Evolutionary conservation across 2,113 vertebrate genomes (phyloP).

Genomic region (Alosa alosa): DNA sequence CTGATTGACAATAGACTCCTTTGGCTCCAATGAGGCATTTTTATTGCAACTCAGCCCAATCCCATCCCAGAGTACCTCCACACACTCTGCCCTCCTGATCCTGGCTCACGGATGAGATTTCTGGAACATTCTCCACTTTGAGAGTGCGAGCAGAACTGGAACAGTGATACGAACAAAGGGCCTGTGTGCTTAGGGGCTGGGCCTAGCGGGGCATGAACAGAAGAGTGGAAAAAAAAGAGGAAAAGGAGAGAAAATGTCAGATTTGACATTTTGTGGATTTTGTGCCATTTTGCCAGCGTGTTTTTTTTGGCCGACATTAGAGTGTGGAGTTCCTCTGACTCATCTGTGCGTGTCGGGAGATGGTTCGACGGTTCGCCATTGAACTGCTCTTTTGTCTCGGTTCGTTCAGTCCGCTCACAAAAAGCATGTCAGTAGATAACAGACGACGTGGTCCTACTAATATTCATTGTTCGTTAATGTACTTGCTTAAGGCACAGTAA

Average conservation of each 20-base stretch:
- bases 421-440: not conserved
- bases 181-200: not conserved
- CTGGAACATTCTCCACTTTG: not conserved
- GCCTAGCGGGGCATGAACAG: not conserved
- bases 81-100: not conserved
- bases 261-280: slow-evolving; percentile 10
- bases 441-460: not conserved
- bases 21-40: not conserved
- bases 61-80: not conserved
- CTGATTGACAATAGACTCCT: not conserved
- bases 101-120: not conserved
- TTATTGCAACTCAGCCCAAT: not conserved
- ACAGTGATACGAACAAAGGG: not conserved
- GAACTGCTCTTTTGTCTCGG: not conserved
- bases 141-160: not conserved
- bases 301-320: not conserved
- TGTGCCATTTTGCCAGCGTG: not conserved
- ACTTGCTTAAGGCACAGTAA: not conserved
- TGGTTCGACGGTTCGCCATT: not conserved
- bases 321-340: not conserved
- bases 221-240: not conserved
- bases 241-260: not conserved
- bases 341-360: not conserved
- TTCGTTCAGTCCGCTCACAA: not conserved
- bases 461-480: not conserved